Conservation (phyloP, 2,113 vertebrate species). For the Tiliqua scincoides region DNA sequence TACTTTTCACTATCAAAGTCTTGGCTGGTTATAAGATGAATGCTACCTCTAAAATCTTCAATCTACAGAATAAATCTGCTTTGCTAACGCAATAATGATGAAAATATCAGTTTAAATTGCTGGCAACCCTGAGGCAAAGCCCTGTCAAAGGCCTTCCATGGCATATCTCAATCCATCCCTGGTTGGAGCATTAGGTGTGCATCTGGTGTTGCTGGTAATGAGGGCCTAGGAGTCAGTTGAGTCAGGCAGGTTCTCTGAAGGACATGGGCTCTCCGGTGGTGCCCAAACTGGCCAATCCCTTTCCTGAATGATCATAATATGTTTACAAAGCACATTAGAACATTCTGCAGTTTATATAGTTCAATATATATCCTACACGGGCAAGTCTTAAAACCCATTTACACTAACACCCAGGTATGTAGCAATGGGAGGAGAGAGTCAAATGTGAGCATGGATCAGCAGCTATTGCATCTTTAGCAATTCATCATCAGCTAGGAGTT, state of each 20-base stretch:
- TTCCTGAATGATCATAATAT: no score
- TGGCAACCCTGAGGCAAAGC: no score
- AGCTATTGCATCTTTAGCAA: neutral
- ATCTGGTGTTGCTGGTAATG: no score
- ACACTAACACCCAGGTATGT: neutral
- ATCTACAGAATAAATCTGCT: neutral
- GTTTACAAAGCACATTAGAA: neutral
- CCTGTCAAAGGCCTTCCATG: no score
- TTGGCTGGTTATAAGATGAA: neutral
- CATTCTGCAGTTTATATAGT: neutral
- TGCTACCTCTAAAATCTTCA: neutral
- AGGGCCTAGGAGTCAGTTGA: no score
- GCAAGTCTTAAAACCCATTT: neutral
- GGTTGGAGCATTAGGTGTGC: no score
- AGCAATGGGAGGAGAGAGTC: neutral
- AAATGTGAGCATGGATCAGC: neutral
- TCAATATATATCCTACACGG: neutral
- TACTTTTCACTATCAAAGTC: neutral
- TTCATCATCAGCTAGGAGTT: neutral
- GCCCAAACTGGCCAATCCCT: no score
- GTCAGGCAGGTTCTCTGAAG: no score
- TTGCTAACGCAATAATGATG: neutral
- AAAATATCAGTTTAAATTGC: no score
- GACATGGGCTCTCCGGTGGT: no score
- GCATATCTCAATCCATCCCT: no score